Percentiles rank a stretch among this genome's conserved stretches.
phyloP scores from a whole-genome alignment of 2,797 vertebrate species.

The Petrocephalus sullivani region DNA sequence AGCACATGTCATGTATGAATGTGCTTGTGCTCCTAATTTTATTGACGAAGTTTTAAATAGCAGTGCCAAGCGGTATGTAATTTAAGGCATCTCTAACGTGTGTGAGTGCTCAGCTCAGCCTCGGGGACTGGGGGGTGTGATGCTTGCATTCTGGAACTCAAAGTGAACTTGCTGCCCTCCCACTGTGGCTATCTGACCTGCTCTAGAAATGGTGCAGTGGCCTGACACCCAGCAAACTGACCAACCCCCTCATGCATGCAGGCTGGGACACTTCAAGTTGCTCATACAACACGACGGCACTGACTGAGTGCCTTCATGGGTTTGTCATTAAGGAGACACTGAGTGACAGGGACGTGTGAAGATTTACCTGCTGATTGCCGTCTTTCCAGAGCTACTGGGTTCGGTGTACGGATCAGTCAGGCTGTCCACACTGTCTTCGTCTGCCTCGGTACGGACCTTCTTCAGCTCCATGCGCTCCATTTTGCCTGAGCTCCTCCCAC shows the following conservation, averaged over 20 bases:
- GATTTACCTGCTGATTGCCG: constrained; percentile 72
- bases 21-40: not conserved
- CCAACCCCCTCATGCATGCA: not conserved
- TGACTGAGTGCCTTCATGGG: not conserved
- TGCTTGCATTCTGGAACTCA: not conserved
- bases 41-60: not conserved
- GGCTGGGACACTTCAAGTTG: not conserved
- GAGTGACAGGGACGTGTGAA: not conserved
- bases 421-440: constrained; percentile 82
- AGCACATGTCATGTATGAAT: not conserved
- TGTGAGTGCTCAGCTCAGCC: not conserved
- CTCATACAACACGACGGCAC: not conserved
- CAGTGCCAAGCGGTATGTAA: not conserved
- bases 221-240: not conserved
- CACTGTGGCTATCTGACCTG: not conserved
- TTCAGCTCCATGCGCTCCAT: constrained; percentile 87
- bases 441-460: constrained; percentile 75
- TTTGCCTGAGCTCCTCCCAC: constrained; percentile 29
- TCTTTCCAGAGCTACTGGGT: constrained; percentile 70
- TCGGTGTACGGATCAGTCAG: constrained; percentile 66
- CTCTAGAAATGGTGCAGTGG: not conserved
- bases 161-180: not conserved
- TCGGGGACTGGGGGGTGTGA: not conserved
- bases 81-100: not conserved
- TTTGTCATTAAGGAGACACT: not conserved